Conservation (phyloP, 2,113 vertebrate species). For the Ondatra zibethicus region DNA sequence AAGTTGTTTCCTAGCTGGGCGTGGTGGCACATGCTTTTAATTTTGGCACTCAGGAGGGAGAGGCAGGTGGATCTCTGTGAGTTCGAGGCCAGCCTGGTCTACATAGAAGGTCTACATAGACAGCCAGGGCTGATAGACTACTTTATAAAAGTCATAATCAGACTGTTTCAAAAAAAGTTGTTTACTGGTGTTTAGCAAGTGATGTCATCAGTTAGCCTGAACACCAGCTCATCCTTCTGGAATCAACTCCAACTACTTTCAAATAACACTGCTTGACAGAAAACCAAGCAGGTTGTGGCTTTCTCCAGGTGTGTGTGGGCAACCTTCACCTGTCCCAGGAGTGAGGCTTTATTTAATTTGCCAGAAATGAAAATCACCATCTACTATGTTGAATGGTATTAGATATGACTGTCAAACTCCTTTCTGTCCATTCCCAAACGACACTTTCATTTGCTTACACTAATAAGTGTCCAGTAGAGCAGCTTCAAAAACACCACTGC, state of each 20-base stretch:
- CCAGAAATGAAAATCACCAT: neutral
- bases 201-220: neutral
- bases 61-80: neutral
- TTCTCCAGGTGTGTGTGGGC: neutral
- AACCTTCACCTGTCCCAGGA: neutral
- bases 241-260: neutral
- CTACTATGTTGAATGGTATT: neutral
- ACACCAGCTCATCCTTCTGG: neutral
- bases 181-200: conserved; percentile 37
- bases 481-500: conserved; percentile 13
- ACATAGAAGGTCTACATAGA: neutral
- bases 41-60: neutral
- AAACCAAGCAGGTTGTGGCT: neutral
- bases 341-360: neutral
- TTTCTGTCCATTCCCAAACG: conserved; percentile 8
- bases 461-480: neutral
- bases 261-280: conserved; percentile 35
- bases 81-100: neutral
- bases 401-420: neutral
- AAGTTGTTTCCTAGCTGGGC: neutral
- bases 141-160: neutral
- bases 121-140: neutral
- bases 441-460: neutral
- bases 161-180: neutral
- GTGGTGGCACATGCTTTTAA: neutral